Conservation (phyloP, 1,140 invertebrate species). For the Scaptomyza graminum region DNA sequence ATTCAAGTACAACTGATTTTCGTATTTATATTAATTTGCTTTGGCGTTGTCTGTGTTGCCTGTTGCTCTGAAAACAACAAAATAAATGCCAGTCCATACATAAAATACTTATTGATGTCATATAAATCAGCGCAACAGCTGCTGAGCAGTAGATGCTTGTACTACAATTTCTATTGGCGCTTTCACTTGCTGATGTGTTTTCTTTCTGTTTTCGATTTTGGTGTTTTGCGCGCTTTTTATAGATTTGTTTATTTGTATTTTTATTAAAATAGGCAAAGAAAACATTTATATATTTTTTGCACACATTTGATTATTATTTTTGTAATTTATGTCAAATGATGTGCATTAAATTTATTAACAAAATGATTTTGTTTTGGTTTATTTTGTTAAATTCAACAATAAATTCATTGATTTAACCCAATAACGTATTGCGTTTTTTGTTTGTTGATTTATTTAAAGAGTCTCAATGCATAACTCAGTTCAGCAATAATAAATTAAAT, state of each 20-base stretch:
- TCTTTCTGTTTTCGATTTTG: slow-evolving; percentile 37
- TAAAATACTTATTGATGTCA: slow-evolving; percentile 50
- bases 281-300: background rate
- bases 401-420: slow-evolving; percentile 15
- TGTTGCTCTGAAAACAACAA: slow-evolving; percentile 39
- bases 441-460: slow-evolving; percentile 1
- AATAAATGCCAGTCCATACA: slow-evolving; percentile 2
- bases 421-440: background rate
- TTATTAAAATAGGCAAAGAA: background rate
- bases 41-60: slow-evolving; percentile 31
- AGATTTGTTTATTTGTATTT: slow-evolving; percentile 26
- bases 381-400: slow-evolving; percentile 4
- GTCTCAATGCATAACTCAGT: slow-evolving; percentile 24
- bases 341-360: too few relatives aligned
- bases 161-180: slow-evolving; percentile 50
- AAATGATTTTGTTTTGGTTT: slow-evolving; percentile 4
- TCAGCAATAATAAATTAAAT: slow-evolving; percentile 29
- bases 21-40: background rate
- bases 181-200: slow-evolving; percentile 64
- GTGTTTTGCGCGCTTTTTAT: slow-evolving; percentile 25
- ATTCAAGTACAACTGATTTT: too few relatives aligned
- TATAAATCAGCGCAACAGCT: slow-evolving; percentile 58
- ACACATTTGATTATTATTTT: too few relatives aligned
- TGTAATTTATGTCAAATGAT: too few relatives aligned
- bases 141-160: slow-evolving; percentile 32